Conservation (phyloP, 2,888 invertebrate species). For the Dryocosmus kuriphilus region DNA sequence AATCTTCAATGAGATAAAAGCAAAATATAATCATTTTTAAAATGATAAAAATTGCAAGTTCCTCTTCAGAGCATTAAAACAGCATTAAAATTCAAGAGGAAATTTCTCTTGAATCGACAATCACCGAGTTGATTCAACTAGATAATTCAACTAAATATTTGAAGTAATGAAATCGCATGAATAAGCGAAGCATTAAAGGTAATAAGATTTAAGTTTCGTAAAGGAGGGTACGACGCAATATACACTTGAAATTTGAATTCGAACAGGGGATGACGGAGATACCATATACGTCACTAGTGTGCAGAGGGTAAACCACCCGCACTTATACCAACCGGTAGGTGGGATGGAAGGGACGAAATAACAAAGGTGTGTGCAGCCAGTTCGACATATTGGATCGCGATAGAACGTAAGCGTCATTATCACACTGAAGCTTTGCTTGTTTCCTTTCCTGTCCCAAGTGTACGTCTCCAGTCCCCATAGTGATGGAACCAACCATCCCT, state of each 20-base stretch:
- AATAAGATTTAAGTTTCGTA: constrained; percentile 22
- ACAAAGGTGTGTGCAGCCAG: constrained; percentile 61
- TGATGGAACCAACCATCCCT: constrained; percentile 7
- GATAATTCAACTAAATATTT: not conserved
- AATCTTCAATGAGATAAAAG: not conserved
- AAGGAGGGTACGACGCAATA: constrained; percentile 17
- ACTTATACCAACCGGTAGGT: constrained; percentile 43
- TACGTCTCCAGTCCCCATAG: constrained; percentile 11
- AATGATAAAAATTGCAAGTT: no score
- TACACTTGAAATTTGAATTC: constrained; percentile 38
- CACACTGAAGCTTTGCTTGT: constrained; percentile 47
- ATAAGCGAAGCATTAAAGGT: constrained; percentile 46
- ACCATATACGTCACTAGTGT: constrained; percentile 23
- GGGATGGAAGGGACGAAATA: constrained; percentile 64
- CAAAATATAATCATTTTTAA: not conserved
- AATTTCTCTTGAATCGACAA: not conserved
- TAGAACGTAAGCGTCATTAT: constrained; percentile 60
- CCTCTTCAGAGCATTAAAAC: no score
- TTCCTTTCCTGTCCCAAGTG: constrained; percentile 50
- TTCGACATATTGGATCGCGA: constrained; percentile 59
- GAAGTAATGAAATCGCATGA: constrained; percentile 1
- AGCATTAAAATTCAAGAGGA: not conserved
- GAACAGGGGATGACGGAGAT: constrained; percentile 33
- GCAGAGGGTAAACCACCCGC: constrained; percentile 40
- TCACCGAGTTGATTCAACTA: not conserved